Evolutionary conservation across 2,113 vertebrate genomes (phyloP).

Genomic region (Todiramphus chloris): DNA sequence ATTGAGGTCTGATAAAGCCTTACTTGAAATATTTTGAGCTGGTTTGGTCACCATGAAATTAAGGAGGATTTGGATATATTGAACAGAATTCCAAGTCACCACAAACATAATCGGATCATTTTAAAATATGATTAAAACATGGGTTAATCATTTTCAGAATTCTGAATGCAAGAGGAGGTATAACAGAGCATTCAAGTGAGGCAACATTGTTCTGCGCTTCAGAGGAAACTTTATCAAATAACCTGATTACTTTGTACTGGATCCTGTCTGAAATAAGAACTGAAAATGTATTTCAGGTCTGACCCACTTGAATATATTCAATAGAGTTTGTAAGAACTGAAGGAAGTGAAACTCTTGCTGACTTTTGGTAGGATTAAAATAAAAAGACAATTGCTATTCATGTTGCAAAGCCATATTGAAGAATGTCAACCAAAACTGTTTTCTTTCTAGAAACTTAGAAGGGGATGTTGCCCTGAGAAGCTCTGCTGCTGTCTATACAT

Average conservation of each 20-base stretch:
- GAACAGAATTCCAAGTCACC: not conserved
- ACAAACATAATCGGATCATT: not conserved
- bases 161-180: not conserved
- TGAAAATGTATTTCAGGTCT: not conserved
- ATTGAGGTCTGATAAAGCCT: not conserved
- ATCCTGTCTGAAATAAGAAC: not conserved
- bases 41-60: not conserved
- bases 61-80: not conserved
- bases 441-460: slow-evolving; percentile 86
- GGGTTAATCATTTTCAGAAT: not conserved
- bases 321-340: not conserved
- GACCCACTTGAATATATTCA: not conserved
- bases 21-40: not conserved
- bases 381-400: not conserved
- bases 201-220: not conserved
- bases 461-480: slow-evolving; percentile 90
- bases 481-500: slow-evolving; percentile 90
- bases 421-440: not conserved
- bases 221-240: not conserved
- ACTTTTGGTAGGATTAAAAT: not conserved
- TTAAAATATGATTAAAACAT: not conserved
- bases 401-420: not conserved
- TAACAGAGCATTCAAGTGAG: not conserved
- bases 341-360: not conserved
- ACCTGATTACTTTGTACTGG: not conserved